Evolutionary conservation across 2,888 invertebrate species (phyloP).

Genomic region (Melinaea menophilus): DNA sequence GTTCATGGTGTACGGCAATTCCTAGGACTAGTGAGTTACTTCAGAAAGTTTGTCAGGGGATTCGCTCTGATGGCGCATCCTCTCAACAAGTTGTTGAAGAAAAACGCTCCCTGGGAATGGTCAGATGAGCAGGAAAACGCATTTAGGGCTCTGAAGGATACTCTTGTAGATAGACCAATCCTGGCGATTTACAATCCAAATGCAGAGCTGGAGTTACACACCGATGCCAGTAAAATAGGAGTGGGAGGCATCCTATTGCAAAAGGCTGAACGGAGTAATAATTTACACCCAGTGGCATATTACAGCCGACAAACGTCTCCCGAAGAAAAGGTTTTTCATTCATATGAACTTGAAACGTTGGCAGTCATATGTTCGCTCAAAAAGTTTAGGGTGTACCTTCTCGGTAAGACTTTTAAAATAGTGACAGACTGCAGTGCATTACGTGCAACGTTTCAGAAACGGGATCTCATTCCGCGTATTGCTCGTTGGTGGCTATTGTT

Average conservation of each 20-base stretch:
- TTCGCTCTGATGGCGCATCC: slow-evolving; percentile 24
- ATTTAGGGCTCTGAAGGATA: slow-evolving; percentile 22
- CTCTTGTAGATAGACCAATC: slow-evolving; percentile 30
- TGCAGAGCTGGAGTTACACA: slow-evolving; percentile 30
- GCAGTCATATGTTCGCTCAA: slow-evolving; percentile 10
- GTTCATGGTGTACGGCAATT: slow-evolving; percentile 25
- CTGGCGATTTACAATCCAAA: slow-evolving; percentile 38
- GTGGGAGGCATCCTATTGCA: slow-evolving; percentile 20
- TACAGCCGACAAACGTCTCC: slow-evolving; percentile 12
- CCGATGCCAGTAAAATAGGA: slow-evolving; percentile 21
- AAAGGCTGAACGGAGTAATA: slow-evolving; percentile 15
- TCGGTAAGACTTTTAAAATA: neutral
- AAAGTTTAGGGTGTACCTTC: slow-evolving; percentile 3
- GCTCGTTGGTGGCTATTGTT: slow-evolving; percentile 10
- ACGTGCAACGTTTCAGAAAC: slow-evolving; percentile 3
- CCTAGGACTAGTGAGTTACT: slow-evolving; percentile 21
- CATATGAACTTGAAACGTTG: slow-evolving; percentile 13
- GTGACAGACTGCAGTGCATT: slow-evolving; percentile 7
- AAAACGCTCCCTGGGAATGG: slow-evolving; percentile 28
- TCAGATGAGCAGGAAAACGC: slow-evolving; percentile 21
- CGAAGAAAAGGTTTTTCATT: slow-evolving; percentile 18
- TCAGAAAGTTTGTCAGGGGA: slow-evolving; percentile 24
- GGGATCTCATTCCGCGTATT: slow-evolving; percentile 5
- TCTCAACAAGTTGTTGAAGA: slow-evolving; percentile 19
- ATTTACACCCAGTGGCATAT: slow-evolving; percentile 17